Percentiles rank a stretch among this genome's conserved stretches.
These are phyloP conservation scores for Thera britannica DNA, from an alignment of 2,888 invertebrate genomes.

Conservation along the genomic window DNA sequence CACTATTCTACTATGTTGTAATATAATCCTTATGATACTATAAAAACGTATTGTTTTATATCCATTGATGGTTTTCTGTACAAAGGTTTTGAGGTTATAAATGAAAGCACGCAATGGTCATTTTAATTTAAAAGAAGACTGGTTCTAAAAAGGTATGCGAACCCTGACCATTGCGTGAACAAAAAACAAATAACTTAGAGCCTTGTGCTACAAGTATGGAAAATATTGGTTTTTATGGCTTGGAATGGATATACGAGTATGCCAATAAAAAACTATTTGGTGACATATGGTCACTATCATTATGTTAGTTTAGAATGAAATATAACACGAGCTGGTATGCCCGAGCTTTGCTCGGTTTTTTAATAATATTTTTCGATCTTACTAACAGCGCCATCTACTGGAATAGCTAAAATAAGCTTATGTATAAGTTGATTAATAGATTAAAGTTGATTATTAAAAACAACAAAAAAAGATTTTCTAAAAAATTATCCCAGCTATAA, in stretches of 20 bases:
- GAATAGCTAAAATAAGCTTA: no score
- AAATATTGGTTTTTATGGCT: slow-evolving; percentile 30
- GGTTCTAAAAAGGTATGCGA: slow-evolving; percentile 8
- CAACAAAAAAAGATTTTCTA: no score
- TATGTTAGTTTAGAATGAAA: no score
- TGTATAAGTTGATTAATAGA: no score
- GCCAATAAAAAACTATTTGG: slow-evolving; percentile 2
- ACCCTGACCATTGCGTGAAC: slow-evolving; percentile 37
- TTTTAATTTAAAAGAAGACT: neutral
- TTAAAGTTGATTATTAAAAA: no score
- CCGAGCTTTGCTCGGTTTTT: no score
- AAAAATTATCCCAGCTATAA: no score
- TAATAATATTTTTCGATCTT: no score
- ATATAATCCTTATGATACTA: neutral
- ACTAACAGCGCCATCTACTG: no score
- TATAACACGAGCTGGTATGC: no score
- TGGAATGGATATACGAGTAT: slow-evolving; percentile 4
- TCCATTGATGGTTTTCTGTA: slow-evolving; percentile 3
- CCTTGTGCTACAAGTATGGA: slow-evolving; percentile 39
- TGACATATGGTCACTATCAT: neutral
- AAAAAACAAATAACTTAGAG: slow-evolving; percentile 43
- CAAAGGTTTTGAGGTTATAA: neutral
- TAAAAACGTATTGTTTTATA: neutral
- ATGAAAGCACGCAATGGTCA: slow-evolving; percentile 10
- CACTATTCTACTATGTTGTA: slow-evolving; percentile 4